phyloP scores from a whole-genome alignment of 2,888 invertebrate species.

The Drosophila siamana region DNA sequence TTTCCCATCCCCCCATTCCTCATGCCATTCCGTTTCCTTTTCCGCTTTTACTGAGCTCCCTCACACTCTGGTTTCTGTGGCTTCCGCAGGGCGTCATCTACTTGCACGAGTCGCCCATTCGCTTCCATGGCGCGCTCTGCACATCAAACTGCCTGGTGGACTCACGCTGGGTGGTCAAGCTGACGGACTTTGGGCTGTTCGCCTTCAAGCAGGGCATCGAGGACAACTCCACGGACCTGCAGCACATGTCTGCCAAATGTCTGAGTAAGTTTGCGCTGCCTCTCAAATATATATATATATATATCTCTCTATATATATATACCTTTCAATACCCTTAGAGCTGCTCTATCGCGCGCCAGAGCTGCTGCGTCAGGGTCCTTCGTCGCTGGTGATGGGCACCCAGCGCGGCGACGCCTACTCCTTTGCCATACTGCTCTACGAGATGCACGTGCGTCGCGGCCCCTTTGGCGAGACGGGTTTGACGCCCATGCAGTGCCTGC shows the following conservation, averaged over 20 bases:
- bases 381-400: constrained; percentile 86
- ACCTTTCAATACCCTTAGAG: too few species aligned
- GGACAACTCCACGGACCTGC: constrained; percentile 88
- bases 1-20: constrained; percentile 12
- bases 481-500: constrained; percentile 88
- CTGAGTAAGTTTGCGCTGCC: constrained; percentile 87
- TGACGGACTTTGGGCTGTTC: constrained; percentile 95
- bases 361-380: constrained; percentile 87
- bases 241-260: constrained; percentile 87
- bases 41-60: constrained; percentile 2
- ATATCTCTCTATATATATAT: too few species aligned
- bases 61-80: constrained; percentile 7
- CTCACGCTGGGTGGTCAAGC: constrained; percentile 97
- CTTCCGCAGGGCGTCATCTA: constrained; percentile 93
- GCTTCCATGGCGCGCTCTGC: constrained; percentile 94
- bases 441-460: constrained; percentile 93
- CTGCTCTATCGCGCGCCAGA: constrained; percentile 94
- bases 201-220: constrained; percentile 92
- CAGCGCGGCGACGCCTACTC: constrained; percentile 94
- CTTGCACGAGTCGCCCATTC: constrained; percentile 94
- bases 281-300: neutral
- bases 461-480: constrained; percentile 92
- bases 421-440: constrained; percentile 95
- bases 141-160: constrained; percentile 97
- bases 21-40: neutral